Evolutionary conservation across 2,888 invertebrate genomes (phyloP), one percentile per base, ranked within the genome.

Genomic region (Eurytoma californica): DNA sequence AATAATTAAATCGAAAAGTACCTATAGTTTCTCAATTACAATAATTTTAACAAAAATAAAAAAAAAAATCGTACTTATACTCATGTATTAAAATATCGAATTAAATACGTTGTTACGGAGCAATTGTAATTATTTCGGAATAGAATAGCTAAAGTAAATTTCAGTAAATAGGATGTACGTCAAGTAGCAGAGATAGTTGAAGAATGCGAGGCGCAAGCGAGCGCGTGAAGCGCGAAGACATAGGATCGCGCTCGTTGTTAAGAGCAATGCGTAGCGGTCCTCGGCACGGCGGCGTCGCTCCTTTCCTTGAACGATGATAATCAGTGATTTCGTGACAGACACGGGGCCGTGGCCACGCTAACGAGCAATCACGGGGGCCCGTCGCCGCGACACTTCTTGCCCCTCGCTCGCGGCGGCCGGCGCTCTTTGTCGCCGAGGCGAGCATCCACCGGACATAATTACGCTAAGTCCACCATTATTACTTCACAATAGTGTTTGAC

Each of bases 251-350:
- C 3, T 9, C 24, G 63, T 55, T 20, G 72, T 63, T 72, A 72
- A 72, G 58, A 47, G 55, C 69, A 24, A 16, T 47, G 68, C 55
- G 83, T 83, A 84, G 85, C 85, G 82, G 83, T 82, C 81, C 80
- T 80, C 80, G 80, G 39, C n/a, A 39, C n/a, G 39, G 63, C 63
- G 81, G 83, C 85, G 86, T 84, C 85, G 85, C 85, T 57, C 72
- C 39, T 89, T 89, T 90, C 89, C 90, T 90, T 87, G 90, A 90
- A 90, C 89, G 90, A 90, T 90, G 90, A 90, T 90, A 90, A 90
- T 90, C 90, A 90, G 89, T 85, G 89, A 90, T 90, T 90, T 90
- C 89, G 90, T 90, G 90, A 90, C 90, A 89, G 90, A 90, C 90
- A 90, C 90, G 90, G 90, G 90, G 90, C 90, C 90, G 90, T 90